Percentiles rank a stretch among this genome's conserved stretches.
phyloP scores from a whole-genome alignment of 1,140 invertebrate genomes.

The Tyrophagus putrescentiae region DNA sequence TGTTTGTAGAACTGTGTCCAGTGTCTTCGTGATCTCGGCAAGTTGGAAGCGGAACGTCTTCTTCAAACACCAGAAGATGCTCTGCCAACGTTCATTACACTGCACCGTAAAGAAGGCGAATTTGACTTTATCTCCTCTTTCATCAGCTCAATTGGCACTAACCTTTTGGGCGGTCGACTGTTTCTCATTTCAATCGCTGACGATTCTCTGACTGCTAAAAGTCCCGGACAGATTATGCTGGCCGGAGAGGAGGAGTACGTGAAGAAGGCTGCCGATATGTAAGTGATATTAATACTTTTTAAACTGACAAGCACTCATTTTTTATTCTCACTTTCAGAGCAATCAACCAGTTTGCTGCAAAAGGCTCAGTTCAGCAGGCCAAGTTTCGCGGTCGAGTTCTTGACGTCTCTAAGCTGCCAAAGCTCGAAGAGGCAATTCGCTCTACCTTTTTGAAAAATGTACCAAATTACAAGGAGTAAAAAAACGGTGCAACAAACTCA shows the following conservation, averaged over 20 bases:
- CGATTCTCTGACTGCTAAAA: neutral
- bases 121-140: conserved; percentile 16
- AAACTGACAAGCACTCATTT: neutral
- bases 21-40: neutral
- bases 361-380: neutral
- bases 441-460: neutral
- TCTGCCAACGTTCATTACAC: neutral
- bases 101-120: conserved; percentile 19
- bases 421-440: neutral
- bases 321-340: neutral
- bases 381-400: neutral
- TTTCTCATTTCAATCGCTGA: conserved; percentile 11
- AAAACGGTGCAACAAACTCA: neutral
- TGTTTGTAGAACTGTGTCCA: conserved; percentile 17
- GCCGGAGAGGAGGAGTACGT: conserved; percentile 3
- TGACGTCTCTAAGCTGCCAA: conserved; percentile 1
- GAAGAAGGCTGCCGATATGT: neutral
- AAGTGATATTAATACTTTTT: neutral
- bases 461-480: neutral
- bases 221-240: conserved; percentile 6
- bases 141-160: neutral
- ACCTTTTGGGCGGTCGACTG: neutral
- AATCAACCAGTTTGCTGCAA: neutral
- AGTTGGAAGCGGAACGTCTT: conserved; percentile 11
- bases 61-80: neutral